Evolutionary conservation across 2,113 vertebrate genomes (phyloP).

Genomic region (Clupea harengus): DNA sequence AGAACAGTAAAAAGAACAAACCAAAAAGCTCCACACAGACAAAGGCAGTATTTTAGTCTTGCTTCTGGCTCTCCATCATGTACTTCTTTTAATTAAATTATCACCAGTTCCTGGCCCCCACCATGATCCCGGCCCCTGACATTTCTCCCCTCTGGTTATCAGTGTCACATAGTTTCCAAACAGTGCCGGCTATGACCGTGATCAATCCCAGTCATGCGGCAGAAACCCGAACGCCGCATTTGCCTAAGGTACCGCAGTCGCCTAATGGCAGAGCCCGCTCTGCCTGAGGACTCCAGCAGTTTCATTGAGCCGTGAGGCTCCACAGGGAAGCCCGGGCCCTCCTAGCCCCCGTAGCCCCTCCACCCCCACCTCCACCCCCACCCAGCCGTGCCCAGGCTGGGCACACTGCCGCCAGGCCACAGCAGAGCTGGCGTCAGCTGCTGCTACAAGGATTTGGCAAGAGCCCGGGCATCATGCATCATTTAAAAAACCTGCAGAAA

Average conservation of each 20-base stretch:
- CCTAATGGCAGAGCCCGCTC: constrained; percentile 14
- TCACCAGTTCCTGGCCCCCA: background rate
- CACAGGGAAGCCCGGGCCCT: background rate
- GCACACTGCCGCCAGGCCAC: constrained; percentile 55
- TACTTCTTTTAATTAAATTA: background rate
- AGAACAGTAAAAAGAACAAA: background rate
- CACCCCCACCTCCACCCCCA: background rate
- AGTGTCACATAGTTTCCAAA: constrained; percentile 14
- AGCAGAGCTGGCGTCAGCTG: constrained; percentile 50
- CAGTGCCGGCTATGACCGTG: background rate
- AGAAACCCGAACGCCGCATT: constrained; percentile 22
- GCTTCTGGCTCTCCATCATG: background rate
- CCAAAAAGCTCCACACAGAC: background rate
- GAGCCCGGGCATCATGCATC: constrained; percentile 29
- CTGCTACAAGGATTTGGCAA: constrained; percentile 59
- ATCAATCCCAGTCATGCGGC: constrained; percentile 20
- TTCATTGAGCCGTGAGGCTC: background rate
- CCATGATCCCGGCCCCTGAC: background rate
- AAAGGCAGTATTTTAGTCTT: background rate
- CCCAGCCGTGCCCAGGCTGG: constrained; percentile 47
- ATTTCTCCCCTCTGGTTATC: background rate
- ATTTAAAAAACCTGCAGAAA: constrained; percentile 47
- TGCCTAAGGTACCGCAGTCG: constrained; percentile 1
- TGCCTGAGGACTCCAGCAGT: constrained; percentile 4
- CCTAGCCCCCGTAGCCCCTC: background rate